Conservation (phyloP, 2,113 vertebrate species). For the Mus spicilegus region DNA sequence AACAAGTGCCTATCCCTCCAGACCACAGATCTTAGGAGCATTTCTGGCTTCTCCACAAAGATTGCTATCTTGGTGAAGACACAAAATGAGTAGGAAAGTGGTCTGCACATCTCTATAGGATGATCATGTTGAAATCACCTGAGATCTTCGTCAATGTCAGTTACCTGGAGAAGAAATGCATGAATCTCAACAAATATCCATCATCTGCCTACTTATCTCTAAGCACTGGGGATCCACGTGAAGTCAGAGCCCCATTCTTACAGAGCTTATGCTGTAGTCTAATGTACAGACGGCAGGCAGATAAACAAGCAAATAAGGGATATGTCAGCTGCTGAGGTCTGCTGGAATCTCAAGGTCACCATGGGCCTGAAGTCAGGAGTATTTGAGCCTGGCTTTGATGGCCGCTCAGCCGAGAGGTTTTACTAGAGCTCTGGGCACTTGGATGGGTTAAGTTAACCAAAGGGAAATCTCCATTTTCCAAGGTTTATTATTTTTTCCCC, state of each 20-base stretch:
- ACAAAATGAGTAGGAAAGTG: not conserved
- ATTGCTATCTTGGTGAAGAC: constrained; percentile 36
- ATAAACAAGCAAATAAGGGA: constrained; percentile 25
- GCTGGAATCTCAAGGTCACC: not conserved
- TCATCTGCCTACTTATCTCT: not conserved
- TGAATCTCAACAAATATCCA: constrained; percentile 18
- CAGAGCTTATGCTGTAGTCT: not conserved
- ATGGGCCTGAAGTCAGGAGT: not conserved
- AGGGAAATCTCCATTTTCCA: not conserved
- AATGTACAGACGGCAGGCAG: not conserved
- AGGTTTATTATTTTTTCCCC: constrained; percentile 54
- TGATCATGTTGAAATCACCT: not conserved
- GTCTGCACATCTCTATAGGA: not conserved
- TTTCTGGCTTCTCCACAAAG: not conserved
- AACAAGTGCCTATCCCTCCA: not conserved
- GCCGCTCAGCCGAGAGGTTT: not conserved
- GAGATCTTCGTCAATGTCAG: not conserved
- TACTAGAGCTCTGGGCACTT: constrained; percentile 15
- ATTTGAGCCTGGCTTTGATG: not conserved
- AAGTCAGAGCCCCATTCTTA: not conserved
- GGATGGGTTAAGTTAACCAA: not conserved
- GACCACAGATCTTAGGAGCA: not conserved
- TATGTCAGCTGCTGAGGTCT: not conserved
- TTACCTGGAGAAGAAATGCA: not conserved
- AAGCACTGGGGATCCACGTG: not conserved